These are phyloP conservation scores for Tipula unca DNA, from an alignment of 2,888 invertebrate genomes.

Conservation along the genomic window DNA sequence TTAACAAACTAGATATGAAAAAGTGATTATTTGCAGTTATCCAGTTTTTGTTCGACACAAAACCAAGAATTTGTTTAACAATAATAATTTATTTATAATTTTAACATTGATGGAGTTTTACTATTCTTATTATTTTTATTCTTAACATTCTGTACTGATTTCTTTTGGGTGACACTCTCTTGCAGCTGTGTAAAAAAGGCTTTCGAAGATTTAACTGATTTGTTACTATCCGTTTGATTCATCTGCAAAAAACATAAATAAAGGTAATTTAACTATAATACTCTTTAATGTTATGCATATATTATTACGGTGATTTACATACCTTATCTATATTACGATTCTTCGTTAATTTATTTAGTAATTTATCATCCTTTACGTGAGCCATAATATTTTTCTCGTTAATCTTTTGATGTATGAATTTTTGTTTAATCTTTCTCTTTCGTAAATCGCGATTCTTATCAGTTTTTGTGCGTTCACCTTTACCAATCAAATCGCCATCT, in stretches of 20 bases:
- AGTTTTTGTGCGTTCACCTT: constrained; percentile 71
- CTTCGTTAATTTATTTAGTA: constrained; percentile 55
- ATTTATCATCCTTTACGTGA: constrained; percentile 37
- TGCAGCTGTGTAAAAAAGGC: constrained; percentile 82
- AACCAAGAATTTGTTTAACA: neutral
- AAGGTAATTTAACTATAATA: constrained; percentile 17
- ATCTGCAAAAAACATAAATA: constrained; percentile 35
- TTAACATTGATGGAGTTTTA: neutral
- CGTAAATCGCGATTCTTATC: constrained; percentile 85
- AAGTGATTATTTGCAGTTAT: too few species aligned
- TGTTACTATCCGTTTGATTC: constrained; percentile 41
- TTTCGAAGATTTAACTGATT: constrained; percentile 61
- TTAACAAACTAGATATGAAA: too few species aligned
- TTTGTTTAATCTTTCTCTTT: constrained; percentile 73
- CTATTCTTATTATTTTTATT: neutral
- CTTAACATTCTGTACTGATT: neutral
- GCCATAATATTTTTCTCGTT: constrained; percentile 45
- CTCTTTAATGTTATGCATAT: constrained; percentile 17
- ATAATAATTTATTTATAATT: neutral
- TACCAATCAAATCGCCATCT: constrained; percentile 53
- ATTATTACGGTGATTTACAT: constrained; percentile 20
- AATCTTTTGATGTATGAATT: constrained; percentile 44
- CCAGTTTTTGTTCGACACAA: too few species aligned
- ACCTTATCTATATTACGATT: constrained; percentile 56
- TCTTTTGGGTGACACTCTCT: constrained; percentile 51